phyloP scores from a whole-genome alignment of 2,888 invertebrate genomes.

The Calephelis perditalis region DNA sequence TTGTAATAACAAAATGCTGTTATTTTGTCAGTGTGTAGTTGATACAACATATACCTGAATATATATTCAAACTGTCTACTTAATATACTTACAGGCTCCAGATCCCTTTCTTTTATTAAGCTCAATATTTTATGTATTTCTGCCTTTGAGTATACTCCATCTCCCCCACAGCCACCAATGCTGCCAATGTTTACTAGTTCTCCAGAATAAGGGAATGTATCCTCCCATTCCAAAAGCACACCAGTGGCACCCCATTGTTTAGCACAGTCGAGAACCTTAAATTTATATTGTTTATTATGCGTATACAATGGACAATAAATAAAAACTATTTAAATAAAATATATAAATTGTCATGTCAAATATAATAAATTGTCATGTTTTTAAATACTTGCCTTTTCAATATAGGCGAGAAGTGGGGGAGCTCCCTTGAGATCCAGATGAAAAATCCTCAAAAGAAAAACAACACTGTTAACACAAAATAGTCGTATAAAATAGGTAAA shows the following conservation, averaged over 20 bases:
- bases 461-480: not conserved
- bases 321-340: not conserved
- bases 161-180: conserved; percentile 70
- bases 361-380: not conserved
- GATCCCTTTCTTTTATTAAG: conserved; percentile 80
- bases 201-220: conserved; percentile 89
- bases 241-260: conserved; percentile 87
- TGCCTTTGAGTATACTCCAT: conserved; percentile 68
- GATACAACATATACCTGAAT: too few relatives aligned
- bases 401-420: not conserved
- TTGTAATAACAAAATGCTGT: too few relatives aligned
- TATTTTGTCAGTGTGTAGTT: not conserved
- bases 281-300: not conserved
- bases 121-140: conserved; percentile 83
- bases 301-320: too few relatives aligned
- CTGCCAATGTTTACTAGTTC: conserved; percentile 80
- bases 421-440: conserved; percentile 5
- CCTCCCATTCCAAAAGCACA: conserved; percentile 91
- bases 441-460: not conserved
- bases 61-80: not conserved
- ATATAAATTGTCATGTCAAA: too few relatives aligned
- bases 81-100: conserved; percentile 80
- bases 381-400: not conserved
- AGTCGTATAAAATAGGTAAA: not conserved
- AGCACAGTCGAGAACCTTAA: conserved; percentile 43